Percentiles rank a stretch among this genome's conserved stretches.
phyloP scores from a whole-genome alignment of 2,113 vertebrate species.

The Perca fluviatilis region DNA sequence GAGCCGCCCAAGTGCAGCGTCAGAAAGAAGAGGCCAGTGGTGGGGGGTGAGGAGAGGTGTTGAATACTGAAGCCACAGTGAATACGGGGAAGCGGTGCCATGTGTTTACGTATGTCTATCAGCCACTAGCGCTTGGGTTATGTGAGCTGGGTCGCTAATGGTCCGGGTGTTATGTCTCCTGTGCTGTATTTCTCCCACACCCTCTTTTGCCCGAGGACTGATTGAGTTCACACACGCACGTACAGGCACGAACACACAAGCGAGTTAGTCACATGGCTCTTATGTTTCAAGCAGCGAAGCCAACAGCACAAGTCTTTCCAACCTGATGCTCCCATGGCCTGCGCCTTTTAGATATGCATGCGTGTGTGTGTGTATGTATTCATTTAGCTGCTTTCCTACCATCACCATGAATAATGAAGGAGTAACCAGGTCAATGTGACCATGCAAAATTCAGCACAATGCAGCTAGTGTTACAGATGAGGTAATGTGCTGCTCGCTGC shows the following conservation, averaged over 20 bases:
- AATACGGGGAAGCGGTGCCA: conserved; percentile 67
- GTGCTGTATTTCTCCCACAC: conserved; percentile 65
- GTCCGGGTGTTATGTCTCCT: conserved; percentile 75
- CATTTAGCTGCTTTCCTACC: conserved; percentile 65
- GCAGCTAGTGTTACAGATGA: conserved; percentile 79
- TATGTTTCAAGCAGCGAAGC: conserved; percentile 52
- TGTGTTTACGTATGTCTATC: conserved; percentile 79
- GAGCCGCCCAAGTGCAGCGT: conserved; percentile 65
- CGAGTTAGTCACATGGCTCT: conserved; percentile 52
- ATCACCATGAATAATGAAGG: conserved; percentile 82
- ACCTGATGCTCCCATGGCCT: conserved; percentile 41
- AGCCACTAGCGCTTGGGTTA: conserved; percentile 72
- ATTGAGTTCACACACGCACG: conserved; percentile 67
- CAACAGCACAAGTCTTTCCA: conserved; percentile 31
- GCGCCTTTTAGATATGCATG: conserved; percentile 43
- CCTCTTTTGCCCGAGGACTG: conserved; percentile 62
- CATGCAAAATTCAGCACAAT: conserved; percentile 84
- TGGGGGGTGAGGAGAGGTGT: conserved; percentile 28
- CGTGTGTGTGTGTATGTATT: conserved; percentile 35
- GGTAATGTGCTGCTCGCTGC: conserved; percentile 64
- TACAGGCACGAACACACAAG: conserved; percentile 60
- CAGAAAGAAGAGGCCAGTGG: conserved; percentile 61
- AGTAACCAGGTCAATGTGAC: conserved; percentile 80
- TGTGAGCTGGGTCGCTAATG: conserved; percentile 74
- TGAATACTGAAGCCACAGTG: conserved; percentile 67